These are phyloP conservation scores for Ceyx melanurus DNA, from an alignment of 2,113 vertebrate genomes.

Conservation along the genomic window DNA sequence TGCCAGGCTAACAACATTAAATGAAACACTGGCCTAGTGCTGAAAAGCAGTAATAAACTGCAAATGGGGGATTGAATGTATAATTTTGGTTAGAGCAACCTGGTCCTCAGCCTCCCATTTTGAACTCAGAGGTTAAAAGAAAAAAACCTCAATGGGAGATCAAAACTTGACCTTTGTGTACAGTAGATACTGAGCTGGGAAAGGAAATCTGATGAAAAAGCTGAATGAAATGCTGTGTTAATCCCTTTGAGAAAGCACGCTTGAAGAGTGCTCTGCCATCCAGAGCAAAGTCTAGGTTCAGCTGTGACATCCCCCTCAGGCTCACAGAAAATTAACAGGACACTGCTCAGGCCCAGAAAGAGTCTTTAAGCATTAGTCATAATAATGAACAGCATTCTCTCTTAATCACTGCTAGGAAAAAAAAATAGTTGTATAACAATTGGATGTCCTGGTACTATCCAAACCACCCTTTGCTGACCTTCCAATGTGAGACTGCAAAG, in stretches of 20 bases:
- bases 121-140: not conserved
- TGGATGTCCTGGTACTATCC: constrained; percentile 28
- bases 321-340: constrained; percentile 60
- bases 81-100: not conserved
- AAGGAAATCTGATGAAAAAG: constrained; percentile 62
- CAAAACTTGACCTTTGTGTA: constrained; percentile 42
- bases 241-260: constrained; percentile 67
- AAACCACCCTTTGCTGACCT: constrained; percentile 41
- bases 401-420: constrained; percentile 46
- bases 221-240: constrained; percentile 69
- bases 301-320: constrained; percentile 65
- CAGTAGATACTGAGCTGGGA: constrained; percentile 54
- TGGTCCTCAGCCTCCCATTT: constrained; percentile 12
- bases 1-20: not conserved
- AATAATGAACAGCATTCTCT: constrained; percentile 58
- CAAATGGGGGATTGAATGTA: not conserved
- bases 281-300: constrained; percentile 65
- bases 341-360: constrained; percentile 39
- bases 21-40: not conserved
- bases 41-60: constrained; percentile 28
- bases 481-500: not conserved
- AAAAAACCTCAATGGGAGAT: not conserved
- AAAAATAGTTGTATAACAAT: constrained; percentile 55
- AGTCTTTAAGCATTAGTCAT: constrained; percentile 70
- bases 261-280: constrained; percentile 70